Base-by-base conservation (phyloP, 2,888 invertebrate species). In the Drepanosiphum platanoidis region DNA sequence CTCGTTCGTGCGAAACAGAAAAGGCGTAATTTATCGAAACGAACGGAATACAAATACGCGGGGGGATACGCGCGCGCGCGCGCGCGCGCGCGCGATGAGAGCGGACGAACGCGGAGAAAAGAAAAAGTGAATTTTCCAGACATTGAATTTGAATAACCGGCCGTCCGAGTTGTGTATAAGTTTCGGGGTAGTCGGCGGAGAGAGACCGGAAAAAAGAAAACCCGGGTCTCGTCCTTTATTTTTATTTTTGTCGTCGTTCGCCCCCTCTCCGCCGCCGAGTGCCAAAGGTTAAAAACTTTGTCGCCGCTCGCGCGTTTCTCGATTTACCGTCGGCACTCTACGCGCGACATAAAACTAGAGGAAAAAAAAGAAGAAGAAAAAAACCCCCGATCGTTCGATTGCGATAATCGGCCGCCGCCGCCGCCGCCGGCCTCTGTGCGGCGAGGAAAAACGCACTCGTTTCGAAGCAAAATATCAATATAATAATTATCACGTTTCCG, bases 121-220 rank as follows among this genome's bases (percentile, higher is more conserved):
- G 64, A 46, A 72, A 80, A 52, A 77, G 74, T 66, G 75, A 83
- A 77, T 84, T 84, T 77, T 84, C 84, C 84, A 68, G 84, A 84
- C 84, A 84, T 84, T 84, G 84, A 68, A 84, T 84, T 68, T 77
- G 84, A 77, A 84, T 84, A 77, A 77, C 68, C 77, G 68, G 52
- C 77, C 70, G 27, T 84, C 75, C 27, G 75, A 84, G 83, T 68
- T 75, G 11, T 75, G 11, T 79, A 84, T 70, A 84, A 84, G 84
- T 84, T 84, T 84, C 46, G 39, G 58, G 46, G 77, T 68, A 77
- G 84, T 77, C 77, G 58, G n/a, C 46, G 22, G 61, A 34, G 13
- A n/a, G 34, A n/a, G 13, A 3, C 2, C 22, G 52, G 34, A 68
- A 34, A 74, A 84, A 84, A 83, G 46, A 66, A 74, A 83, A 83